Conservation (phyloP, 1,140 invertebrate genomes). For the Camponotus floridanus region DNA sequence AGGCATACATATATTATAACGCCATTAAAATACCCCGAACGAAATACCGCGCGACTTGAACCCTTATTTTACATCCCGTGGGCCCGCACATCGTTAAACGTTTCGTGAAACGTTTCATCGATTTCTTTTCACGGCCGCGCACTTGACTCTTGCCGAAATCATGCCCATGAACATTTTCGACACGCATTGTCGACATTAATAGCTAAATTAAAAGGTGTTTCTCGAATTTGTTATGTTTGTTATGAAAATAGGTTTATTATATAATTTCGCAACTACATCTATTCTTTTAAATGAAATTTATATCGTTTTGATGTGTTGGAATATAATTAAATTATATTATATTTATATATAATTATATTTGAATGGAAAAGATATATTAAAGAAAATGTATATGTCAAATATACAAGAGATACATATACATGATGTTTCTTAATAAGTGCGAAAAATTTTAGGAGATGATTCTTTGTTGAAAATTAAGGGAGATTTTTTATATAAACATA, state of each 20-base stretch:
- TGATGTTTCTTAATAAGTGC: too few relatives aligned
- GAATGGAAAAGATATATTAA: background rate
- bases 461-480: too few relatives aligned
- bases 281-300: background rate
- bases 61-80: constrained; percentile 73
- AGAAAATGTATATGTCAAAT: too few relatives aligned
- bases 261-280: too few relatives aligned
- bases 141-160: background rate
- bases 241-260: too few relatives aligned
- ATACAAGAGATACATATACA: too few relatives aligned
- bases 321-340: background rate
- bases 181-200: too few relatives aligned
- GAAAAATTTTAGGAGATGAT: too few relatives aligned
- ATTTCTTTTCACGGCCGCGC: constrained; percentile 35
- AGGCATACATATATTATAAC: constrained; percentile 86
- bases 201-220: background rate
- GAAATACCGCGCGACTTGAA: constrained; percentile 72
- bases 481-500: too few relatives aligned
- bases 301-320: background rate
- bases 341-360: too few relatives aligned
- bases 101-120: constrained; percentile 16
- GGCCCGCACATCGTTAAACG: constrained; percentile 75
- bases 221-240: too few relatives aligned
- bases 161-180: background rate
- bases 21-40: constrained; percentile 83